phyloP scores from a whole-genome alignment of 2,888 invertebrate genomes.

The Melanotus villosus region DNA sequence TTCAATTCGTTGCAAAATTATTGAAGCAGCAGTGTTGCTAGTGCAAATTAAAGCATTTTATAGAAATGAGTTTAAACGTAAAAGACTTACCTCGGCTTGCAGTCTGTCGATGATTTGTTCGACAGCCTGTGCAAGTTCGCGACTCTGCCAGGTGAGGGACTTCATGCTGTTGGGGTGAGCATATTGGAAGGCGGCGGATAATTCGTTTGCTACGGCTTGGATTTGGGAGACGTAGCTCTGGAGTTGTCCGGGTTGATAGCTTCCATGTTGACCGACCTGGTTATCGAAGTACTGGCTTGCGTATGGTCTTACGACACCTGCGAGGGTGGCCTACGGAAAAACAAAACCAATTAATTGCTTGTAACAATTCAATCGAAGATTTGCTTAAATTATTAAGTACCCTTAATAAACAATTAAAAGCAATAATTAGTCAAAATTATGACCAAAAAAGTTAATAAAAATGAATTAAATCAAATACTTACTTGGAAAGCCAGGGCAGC shows the following conservation, averaged over 20 bases:
- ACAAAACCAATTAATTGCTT: neutral
- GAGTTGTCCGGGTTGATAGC: conserved; percentile 45
- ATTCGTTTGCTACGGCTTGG: conserved; percentile 6
- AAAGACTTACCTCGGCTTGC: conserved; percentile 14
- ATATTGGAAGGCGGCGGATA: conserved; percentile 12
- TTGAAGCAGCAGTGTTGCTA: too few relatives aligned
- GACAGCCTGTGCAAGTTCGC: neutral
- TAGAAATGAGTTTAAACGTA: too few relatives aligned
- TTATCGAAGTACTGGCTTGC: neutral
- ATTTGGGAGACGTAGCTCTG: neutral
- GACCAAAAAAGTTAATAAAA: too few relatives aligned
- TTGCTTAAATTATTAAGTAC: too few relatives aligned
- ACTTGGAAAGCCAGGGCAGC: conserved; percentile 56
- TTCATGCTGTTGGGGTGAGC: conserved; percentile 10
- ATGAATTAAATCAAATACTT: too few relatives aligned
- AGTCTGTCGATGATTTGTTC: neutral
- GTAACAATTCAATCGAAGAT: too few relatives aligned
- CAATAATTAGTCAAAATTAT: neutral
- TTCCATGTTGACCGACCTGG: conserved; percentile 38
- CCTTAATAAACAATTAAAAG: too few relatives aligned
- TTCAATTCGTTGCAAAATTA: too few relatives aligned
- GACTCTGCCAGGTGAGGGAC: conserved; percentile 4
- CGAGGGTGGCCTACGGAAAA: conserved; percentile 12
- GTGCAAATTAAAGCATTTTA: too few relatives aligned
- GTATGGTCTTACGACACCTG: neutral